These are phyloP conservation scores for Tyrannus savana DNA, from an alignment of 2,113 vertebrate species.

Conservation along the genomic window DNA sequence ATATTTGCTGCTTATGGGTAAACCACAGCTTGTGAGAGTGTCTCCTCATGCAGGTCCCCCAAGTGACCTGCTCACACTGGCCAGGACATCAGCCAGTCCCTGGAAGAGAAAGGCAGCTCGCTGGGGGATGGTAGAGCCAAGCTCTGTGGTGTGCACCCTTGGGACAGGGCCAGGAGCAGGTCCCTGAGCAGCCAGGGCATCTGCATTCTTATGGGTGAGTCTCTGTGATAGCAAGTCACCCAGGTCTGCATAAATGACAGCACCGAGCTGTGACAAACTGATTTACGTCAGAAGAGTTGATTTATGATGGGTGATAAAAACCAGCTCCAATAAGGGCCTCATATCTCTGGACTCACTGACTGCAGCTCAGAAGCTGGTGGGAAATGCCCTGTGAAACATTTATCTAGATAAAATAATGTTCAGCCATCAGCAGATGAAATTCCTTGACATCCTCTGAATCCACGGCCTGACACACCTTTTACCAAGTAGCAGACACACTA, in stretches of 20 bases:
- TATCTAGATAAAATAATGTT: constrained; percentile 5
- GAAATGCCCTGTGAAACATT: constrained; percentile 18
- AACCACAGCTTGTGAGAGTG: background rate
- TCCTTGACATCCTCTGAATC: background rate
- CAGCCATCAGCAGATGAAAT: background rate
- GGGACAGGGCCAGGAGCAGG: background rate
- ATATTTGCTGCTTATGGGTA: background rate
- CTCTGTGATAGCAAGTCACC: background rate
- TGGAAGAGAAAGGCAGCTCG: background rate
- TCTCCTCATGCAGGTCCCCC: background rate
- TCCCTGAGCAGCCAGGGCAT: background rate
- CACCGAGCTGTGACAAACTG: background rate
- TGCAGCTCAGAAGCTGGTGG: constrained; percentile 11
- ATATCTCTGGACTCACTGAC: background rate
- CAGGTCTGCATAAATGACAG: fast-evolving
- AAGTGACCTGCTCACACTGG: background rate
- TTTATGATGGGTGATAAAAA: constrained; percentile 1
- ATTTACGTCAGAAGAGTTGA: background rate
- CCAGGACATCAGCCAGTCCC: background rate
- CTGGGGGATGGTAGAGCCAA: background rate
- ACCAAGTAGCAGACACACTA: background rate
- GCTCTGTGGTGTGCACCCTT: fast-evolving
- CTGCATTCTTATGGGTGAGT: background rate
- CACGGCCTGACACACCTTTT: background rate
- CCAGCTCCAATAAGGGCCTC: background rate